Base-by-base conservation (phyloP, 2,113 vertebrate genomes). In the Sarotherodon lohbergeri region DNA sequence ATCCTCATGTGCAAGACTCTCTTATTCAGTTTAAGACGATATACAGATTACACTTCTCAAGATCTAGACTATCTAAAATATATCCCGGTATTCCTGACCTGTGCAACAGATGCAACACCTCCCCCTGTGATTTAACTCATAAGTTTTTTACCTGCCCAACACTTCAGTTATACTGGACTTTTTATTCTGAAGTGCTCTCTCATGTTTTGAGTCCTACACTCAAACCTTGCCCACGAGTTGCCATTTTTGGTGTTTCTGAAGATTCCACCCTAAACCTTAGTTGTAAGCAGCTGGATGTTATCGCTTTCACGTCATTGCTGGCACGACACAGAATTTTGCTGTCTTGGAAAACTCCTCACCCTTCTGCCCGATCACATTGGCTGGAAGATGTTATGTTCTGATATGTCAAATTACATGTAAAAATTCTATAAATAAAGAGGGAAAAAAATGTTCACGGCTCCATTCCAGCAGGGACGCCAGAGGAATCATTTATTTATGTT, bases 401-500 rank as follows among this genome's bases (percentile, higher is more conserved):
- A 54, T 54, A 10, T 3, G 50, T 54, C 50, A 54, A n/a, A 54
- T 54, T 54, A 5, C 50, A 50, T 50, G 48, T 17, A 17, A 8
- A 17, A 54, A 54, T n/a, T 54, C 50, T 54, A 54, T 3, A 5
- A 52, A 54, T 54, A 54, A 54, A 54, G 9, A n/a, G 9, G 19
- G 9, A n/a, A 54, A n/a, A 19, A 54, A n/a, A 54, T 54, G 50
- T 1, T n/a, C 50, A 52, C 50, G 9, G 50, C 17, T n/a, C 50
- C 17, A 3, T 1, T 52, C 19, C 19, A 54, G 17, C 17, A 52
- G 50, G 2, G 50, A 52, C 3, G 3, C 17, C 19, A 52, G 17
- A 52, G 19, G 9, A 54, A 5, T 10, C 19, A 0, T 52, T 54
- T 0, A 54, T 50, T 50, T 10, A 4, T 5, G 0, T 12, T 29